Conservation (phyloP, 2,888 invertebrate genomes). For the Athetis lepigone region DNA sequence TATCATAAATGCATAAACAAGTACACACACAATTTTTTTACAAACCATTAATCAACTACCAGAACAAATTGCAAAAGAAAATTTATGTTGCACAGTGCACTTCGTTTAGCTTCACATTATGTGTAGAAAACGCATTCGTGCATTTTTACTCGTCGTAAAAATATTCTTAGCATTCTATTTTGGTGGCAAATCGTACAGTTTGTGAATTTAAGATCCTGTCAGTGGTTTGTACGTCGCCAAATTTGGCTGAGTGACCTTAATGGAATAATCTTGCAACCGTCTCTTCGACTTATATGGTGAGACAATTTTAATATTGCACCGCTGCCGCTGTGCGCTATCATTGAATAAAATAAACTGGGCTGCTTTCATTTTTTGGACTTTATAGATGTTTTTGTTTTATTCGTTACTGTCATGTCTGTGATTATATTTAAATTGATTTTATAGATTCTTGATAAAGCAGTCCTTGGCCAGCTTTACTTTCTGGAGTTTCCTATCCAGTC, state of each 20-base stretch:
- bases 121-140: conserved; percentile 26
- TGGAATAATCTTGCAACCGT: conserved; percentile 43
- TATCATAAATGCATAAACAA: conserved; percentile 6
- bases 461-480: too few species aligned
- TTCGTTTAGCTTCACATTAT: conserved; percentile 2
- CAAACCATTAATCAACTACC: conserved; percentile 20
- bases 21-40: not conserved
- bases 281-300: conserved; percentile 26
- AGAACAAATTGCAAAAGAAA: conserved; percentile 40
- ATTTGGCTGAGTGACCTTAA: conserved; percentile 48
- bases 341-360: conserved; percentile 2
- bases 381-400: not conserved
- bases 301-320: conserved; percentile 14
- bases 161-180: conserved; percentile 10
- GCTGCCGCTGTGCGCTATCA: not conserved
- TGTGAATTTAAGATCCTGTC: conserved; percentile 23
- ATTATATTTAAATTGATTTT: too few species aligned
- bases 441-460: too few species aligned
- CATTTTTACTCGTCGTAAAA: conserved; percentile 1
- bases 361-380: not conserved
- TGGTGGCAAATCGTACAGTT: conserved; percentile 21
- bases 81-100: not conserved
- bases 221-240: conserved; percentile 38
- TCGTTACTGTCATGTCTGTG: too few species aligned
- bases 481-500: too few species aligned